A percentile compares a stretch with the other conserved stretches of the same genome.
These are phyloP conservation scores for Cosmorhoe ocellata DNA, from an alignment of 2,888 invertebrate species.

Conservation along the genomic window DNA sequence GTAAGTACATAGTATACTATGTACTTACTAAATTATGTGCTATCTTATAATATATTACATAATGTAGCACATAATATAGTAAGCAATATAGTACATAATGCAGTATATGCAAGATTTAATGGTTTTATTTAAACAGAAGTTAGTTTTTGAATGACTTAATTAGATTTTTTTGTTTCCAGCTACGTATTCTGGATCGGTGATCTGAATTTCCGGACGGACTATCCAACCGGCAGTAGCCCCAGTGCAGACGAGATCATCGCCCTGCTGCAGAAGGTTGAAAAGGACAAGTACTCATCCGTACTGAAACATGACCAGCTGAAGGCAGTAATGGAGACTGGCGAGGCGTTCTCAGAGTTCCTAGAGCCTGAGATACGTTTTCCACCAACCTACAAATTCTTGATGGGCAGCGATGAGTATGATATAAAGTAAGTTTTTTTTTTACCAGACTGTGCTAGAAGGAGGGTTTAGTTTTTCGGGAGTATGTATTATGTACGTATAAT, in stretches of 20 bases:
- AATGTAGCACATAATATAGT: too few relatives aligned
- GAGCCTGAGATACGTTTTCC: slow-evolving; percentile 90
- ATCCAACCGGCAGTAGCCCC: slow-evolving; percentile 83
- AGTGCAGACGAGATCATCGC: slow-evolving; percentile 86
- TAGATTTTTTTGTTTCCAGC: too few relatives aligned
- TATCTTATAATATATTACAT: too few relatives aligned
- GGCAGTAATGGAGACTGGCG: slow-evolving; percentile 86
- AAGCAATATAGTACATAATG: too few relatives aligned
- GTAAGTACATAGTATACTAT: too few relatives aligned
- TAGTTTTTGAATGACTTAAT: too few relatives aligned
- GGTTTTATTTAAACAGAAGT: too few relatives aligned
- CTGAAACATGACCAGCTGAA: slow-evolving; percentile 90
- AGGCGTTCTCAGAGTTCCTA: slow-evolving; percentile 91
- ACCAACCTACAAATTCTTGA: slow-evolving; percentile 93
- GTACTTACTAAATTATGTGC: too few relatives aligned
- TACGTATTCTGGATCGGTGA: slow-evolving; percentile 97
- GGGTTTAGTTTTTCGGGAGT: too few relatives aligned
- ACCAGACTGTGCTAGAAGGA: too few relatives aligned
- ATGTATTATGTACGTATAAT: too few relatives aligned
- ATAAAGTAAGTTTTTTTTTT: slow-evolving; percentile 84
- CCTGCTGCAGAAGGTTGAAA: slow-evolving; percentile 83
- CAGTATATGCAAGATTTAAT: too few relatives aligned
- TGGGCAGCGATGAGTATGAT: slow-evolving; percentile 89
- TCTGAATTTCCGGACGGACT: slow-evolving; percentile 91
- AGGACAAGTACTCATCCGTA: slow-evolving; percentile 85